Evolutionary conservation across 2,888 invertebrate species (phyloP).

Genomic region (Pyrrhia umbra): DNA sequence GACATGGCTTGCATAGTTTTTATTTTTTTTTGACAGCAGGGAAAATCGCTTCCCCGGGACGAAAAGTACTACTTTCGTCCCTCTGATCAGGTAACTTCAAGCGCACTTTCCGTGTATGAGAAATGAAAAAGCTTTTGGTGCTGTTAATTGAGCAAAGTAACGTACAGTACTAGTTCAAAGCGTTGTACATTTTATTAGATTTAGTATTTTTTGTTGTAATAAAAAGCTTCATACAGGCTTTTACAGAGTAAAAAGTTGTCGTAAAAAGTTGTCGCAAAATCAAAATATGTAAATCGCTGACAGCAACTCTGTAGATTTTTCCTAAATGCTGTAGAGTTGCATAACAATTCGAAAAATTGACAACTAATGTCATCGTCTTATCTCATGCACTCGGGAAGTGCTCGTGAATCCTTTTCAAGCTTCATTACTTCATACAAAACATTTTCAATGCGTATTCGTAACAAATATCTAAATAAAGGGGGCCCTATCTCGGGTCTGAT

Average conservation of each 20-base stretch:
- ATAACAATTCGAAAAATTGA: no score
- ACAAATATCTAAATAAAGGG: conserved; percentile 33
- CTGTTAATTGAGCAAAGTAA: not conserved
- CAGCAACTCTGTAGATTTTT: no score
- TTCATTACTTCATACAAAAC: not conserved
- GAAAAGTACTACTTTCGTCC: no score
- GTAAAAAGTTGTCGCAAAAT: no score
- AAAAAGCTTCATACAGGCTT: not conserved
- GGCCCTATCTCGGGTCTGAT: conserved; percentile 3
- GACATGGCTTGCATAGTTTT: no score
- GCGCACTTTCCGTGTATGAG: not conserved
- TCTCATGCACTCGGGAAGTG: no score
- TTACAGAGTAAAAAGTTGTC: not conserved
- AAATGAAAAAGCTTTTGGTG: not conserved
- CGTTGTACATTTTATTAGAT: not conserved
- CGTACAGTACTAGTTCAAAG: conserved; percentile 1
- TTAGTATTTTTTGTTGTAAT: not conserved
- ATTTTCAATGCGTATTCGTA: conserved; percentile 13
- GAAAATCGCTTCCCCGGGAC: no score
- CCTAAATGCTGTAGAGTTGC: no score
- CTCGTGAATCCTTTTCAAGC: not conserved
- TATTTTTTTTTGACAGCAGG: no score
- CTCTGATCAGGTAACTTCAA: no score
- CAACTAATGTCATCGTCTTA: no score
- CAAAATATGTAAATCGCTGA: no score